Conservation (phyloP, 2,113 vertebrate genomes). For the Stigmatopora nigra region DNA sequence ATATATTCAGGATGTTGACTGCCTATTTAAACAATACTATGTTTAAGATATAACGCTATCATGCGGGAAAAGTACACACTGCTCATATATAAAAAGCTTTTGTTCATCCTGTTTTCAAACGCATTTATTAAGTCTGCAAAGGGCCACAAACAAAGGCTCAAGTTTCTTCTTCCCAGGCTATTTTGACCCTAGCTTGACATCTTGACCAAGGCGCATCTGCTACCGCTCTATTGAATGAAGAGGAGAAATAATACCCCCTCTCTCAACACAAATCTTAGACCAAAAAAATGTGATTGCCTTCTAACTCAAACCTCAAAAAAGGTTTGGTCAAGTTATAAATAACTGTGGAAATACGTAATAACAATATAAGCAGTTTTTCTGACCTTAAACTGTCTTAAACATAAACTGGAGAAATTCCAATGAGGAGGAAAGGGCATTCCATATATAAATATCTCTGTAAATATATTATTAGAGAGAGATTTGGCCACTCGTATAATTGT, state of each 20-base stretch:
- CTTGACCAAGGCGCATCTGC: slow-evolving; percentile 15
- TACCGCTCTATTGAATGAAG: background rate
- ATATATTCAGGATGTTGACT: background rate
- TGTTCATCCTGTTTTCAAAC: background rate
- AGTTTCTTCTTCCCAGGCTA: slow-evolving; percentile 48
- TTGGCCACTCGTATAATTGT: no score
- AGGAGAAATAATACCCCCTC: background rate
- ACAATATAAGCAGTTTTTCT: slow-evolving; percentile 28
- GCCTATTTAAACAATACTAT: background rate
- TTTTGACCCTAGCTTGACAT: slow-evolving; percentile 34
- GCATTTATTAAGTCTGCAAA: slow-evolving; percentile 3
- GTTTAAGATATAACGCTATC: background rate
- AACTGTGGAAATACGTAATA: no score
- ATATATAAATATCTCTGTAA: no score
- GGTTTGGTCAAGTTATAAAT: slow-evolving; percentile 4
- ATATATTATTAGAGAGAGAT: no score
- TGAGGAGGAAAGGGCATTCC: slow-evolving; percentile 11
- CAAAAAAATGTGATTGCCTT: background rate
- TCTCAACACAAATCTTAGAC: background rate
- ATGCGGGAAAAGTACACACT: background rate
- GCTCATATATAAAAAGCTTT: background rate
- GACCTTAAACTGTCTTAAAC: slow-evolving; percentile 19
- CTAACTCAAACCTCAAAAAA: slow-evolving; percentile 17
- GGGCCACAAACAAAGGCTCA: slow-evolving; percentile 30
- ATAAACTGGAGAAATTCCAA: slow-evolving; percentile 43